Evolutionary conservation across 2,888 invertebrate genomes (phyloP), one percentile per base, ranked within the genome.

Genomic region (Cremastinae sp.): DNA sequence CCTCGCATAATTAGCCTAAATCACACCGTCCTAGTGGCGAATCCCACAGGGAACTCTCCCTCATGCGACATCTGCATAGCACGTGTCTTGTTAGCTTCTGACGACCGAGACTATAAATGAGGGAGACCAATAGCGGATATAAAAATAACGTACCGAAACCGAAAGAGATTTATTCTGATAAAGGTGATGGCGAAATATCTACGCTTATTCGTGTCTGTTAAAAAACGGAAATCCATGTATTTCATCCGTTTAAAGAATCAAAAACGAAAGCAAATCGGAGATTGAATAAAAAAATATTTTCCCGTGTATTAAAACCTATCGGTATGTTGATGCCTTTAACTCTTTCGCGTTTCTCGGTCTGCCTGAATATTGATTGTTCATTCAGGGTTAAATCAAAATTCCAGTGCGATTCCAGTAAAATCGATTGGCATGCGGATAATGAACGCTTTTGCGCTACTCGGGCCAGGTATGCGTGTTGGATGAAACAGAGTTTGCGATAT

Each of bases 1-100:
- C 65, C 81, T 79, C 76, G 82, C 83, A 84, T 86, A 86, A 86
- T 86, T 86, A 86, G 83, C 82, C 80, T 83, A 84, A 85, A 86
- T 86, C 85, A 84, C 80, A 80, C 47, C 55, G 71, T 41, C 61
- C 22, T 56, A 12, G 66, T 76, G 35, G 68, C 72, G 47, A 62
- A 76, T 78, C 79, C 80, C 81, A 73, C 58, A 66, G 82, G 79
- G 80, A 73, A 70, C 37, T 35, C 68, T 77, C 75, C 78, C 80
- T 79, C 77, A 78, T 78, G 79, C 81, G 81, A 83, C 82, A 84
- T 84, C 81, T 83, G 85, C 83, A 81, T 81, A 81, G 78, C 84
- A 83, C 82, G 84, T 85, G 83, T 84, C 83, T 82, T 79, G 80
- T 83, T 82, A 82, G 79, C 73, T 80, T 55, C 73, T 58, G 61